These are phyloP conservation scores for Trachemys scripta DNA, from an alignment of 2,113 vertebrate species.

Conservation along the genomic window DNA sequence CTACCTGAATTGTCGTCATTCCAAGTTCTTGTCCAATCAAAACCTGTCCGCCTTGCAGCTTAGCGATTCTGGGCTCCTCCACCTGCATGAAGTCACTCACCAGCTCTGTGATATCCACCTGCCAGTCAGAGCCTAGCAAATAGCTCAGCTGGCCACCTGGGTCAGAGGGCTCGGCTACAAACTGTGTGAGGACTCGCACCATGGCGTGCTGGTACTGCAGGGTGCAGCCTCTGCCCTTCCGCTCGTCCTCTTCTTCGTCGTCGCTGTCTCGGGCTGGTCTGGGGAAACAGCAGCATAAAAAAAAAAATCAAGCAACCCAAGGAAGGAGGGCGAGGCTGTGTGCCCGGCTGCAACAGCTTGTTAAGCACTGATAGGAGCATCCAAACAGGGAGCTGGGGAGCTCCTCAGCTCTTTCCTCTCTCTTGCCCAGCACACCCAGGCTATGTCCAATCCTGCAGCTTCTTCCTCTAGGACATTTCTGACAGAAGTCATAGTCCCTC, in stretches of 20 bases:
- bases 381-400: neutral
- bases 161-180: constrained; percentile 87
- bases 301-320: neutral
- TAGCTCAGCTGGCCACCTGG: constrained; percentile 78
- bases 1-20: constrained; percentile 92
- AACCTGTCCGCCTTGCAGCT: constrained; percentile 85
- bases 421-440: accelerated
- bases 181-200: constrained; percentile 91
- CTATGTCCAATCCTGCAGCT: neutral
- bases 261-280: constrained; percentile 91
- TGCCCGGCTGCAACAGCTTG: neutral
- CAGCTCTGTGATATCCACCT: constrained; percentile 90
- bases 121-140: constrained; percentile 94
- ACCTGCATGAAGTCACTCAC: constrained; percentile 93
- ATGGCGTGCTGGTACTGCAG: constrained; percentile 92
- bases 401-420: neutral
- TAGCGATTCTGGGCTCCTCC: constrained; percentile 89
- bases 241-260: constrained; percentile 87
- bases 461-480: neutral
- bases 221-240: constrained; percentile 87
- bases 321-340: accelerated
- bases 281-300: accelerated
- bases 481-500: neutral
- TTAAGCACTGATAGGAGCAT: neutral
- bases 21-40: constrained; percentile 91